Percentiles rank a stretch among this genome's conserved stretches.
Evolutionary conservation across 2,888 invertebrate genomes (phyloP).

Genomic region (Brachyptera putata): DNA sequence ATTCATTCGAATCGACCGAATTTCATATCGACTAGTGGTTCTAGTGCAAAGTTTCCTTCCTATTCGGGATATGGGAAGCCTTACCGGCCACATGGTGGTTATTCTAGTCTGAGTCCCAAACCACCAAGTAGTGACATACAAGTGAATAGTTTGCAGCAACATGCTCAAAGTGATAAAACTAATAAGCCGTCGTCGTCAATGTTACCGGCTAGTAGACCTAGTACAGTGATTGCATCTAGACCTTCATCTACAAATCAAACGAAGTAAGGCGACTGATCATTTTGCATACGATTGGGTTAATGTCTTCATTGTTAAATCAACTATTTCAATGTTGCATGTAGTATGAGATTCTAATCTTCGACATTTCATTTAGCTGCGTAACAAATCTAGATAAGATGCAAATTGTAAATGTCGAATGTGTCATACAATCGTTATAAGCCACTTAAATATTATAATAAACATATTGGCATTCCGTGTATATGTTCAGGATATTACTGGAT

Average conservation of each 20-base stretch:
- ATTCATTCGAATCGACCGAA: background rate
- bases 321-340: too few species aligned
- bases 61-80: background rate
- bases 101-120: constrained; percentile 7
- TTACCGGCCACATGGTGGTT: background rate
- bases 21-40: background rate
- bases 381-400: too few species aligned
- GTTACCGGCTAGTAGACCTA: background rate
- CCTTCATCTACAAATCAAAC: background rate
- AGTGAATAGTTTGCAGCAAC: too few species aligned
- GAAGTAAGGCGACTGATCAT: background rate
- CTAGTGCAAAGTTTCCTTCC: background rate
- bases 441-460: too few species aligned
- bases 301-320: too few species aligned
- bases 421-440: too few species aligned
- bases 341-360: too few species aligned
- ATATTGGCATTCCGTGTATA: too few species aligned
- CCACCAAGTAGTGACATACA: background rate
- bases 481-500: too few species aligned
- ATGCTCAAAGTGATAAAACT: background rate
- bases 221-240: background rate
- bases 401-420: too few species aligned
- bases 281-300: background rate
- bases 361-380: too few species aligned
- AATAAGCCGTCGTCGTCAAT: background rate